Percentiles rank a stretch among this genome's conserved stretches.
phyloP scores from a whole-genome alignment of 2,888 invertebrate genomes.

The Thelaira solivaga region DNA sequence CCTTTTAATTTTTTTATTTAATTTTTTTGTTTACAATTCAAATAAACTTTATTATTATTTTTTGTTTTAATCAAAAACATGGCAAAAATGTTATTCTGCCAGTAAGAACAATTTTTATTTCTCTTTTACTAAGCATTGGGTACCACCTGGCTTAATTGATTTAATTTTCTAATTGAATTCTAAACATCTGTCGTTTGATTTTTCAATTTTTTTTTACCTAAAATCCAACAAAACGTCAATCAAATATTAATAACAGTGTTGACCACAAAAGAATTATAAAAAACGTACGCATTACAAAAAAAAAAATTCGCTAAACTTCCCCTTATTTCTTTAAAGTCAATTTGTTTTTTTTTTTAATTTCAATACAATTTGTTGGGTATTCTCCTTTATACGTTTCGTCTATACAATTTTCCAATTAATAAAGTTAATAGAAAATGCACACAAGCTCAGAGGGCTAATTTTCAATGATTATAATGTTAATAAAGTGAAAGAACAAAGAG shows the following conservation, averaged over 20 bases:
- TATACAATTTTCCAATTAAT: slow-evolving; percentile 60
- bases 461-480: not conserved
- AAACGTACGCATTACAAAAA: slow-evolving; percentile 6
- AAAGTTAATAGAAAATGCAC: slow-evolving; percentile 29
- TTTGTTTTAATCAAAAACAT: slow-evolving; percentile 7
- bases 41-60: slow-evolving; percentile 36
- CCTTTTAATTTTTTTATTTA: not conserved
- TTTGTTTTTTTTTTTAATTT: slow-evolving; percentile 46
- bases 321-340: slow-evolving; percentile 33
- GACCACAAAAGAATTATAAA: slow-evolving; percentile 41
- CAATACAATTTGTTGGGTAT: slow-evolving; percentile 33
- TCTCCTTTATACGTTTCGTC: slow-evolving; percentile 11
- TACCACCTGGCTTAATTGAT: slow-evolving; percentile 40
- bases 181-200: slow-evolving; percentile 50
- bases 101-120: not conserved
- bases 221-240: slow-evolving; percentile 39
- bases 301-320: slow-evolving; percentile 5
- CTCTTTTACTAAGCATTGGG: no score
- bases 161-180: slow-evolving; percentile 58
- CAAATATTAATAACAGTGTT: slow-evolving; percentile 55
- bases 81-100: not conserved
- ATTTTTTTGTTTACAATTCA: slow-evolving; percentile 23
- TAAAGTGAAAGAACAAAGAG: not conserved
- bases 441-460: slow-evolving; percentile 48
- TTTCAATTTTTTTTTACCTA: not conserved